Percentiles rank a stretch among this genome's conserved stretches.
phyloP scores from a whole-genome alignment of 2,888 invertebrate species.

The Pollenia angustigena region DNA sequence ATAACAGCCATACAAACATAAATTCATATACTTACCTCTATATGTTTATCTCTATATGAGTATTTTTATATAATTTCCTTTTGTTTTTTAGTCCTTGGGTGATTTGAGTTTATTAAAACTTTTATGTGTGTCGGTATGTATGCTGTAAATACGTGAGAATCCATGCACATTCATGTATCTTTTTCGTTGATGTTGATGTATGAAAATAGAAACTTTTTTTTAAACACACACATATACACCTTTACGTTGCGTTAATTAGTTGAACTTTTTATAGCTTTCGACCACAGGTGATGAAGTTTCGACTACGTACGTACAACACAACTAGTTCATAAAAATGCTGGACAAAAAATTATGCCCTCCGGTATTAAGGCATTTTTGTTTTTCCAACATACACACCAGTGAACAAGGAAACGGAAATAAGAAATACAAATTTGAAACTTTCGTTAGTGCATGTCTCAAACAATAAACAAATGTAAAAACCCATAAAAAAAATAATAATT shows the following conservation, averaged over 20 bases:
- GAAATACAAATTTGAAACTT: slow-evolving; percentile 34
- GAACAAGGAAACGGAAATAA: slow-evolving; percentile 50
- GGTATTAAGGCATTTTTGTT: background rate
- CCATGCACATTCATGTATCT: background rate
- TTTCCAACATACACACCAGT: background rate
- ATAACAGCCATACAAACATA: background rate
- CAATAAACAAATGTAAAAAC: slow-evolving; percentile 12
- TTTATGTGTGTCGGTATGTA: slow-evolving; percentile 29
- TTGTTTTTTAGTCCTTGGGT: slow-evolving; percentile 54
- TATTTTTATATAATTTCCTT: slow-evolving; percentile 13
- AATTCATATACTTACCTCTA: background rate
- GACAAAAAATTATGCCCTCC: slow-evolving; percentile 6
- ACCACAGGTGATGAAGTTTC: slow-evolving; percentile 57
- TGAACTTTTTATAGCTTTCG: slow-evolving; percentile 57
- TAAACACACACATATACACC: background rate
- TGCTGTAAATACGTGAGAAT: slow-evolving; percentile 31
- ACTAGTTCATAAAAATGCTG: background rate
- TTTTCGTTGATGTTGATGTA: slow-evolving; percentile 32
- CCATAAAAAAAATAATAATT: background rate
- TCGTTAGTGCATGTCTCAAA: slow-evolving; percentile 23
- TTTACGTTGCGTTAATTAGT: slow-evolving; percentile 52
- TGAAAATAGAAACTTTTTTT: slow-evolving; percentile 25
- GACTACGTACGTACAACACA: slow-evolving; percentile 7
- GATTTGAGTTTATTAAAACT: slow-evolving; percentile 70
- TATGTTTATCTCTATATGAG: slow-evolving; percentile 7